Evolutionary conservation across 2,888 invertebrate genomes (phyloP), one percentile per base, ranked within the genome.

Genomic region (Athalia circularis): DNA sequence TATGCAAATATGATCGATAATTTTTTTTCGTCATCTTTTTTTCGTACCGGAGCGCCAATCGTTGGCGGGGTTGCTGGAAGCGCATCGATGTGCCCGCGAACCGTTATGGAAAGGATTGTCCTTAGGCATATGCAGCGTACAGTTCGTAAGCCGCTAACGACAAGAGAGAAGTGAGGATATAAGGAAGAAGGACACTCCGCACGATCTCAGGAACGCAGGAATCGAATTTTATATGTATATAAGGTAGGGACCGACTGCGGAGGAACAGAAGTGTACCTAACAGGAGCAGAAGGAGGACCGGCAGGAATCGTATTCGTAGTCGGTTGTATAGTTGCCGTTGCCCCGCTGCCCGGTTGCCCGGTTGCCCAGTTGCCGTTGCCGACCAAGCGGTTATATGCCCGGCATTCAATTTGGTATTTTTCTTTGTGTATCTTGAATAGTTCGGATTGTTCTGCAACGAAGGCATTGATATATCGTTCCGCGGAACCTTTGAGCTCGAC

Each of bases 331-430:
- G 29, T 29, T 29, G 29, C 29, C 82, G 82, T 79, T 81, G 81
- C 79, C 83, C 13, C 11, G 77, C 61, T 3, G 62, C 67, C 29
- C 29, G 29, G 29, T 29, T 29, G 29, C 29, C 29, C 29, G 2
- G 29, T 29, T 29, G 29, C 29, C 29, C 29, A 29, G 29, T 29
- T 7, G 59, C 45, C 8, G 70, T 80, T 77, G 81, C 80, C 81
- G 83, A 81, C 72, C 79, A 72, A 77, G 65, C 67, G 84, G 82
- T 85, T 87, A 88, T 89, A 90, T 90, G 85, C 88, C 87, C 88
- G 86, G 90, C 86, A 90, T 90, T 90, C 89, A 89, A 90, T 90
- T 90, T 88, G 89, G 90, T 90, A 90, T 90, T 90, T 90, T 90
- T 90, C 90, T 90, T 90, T 90, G 90, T 90, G 90, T 89, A 89